Evolutionary conservation across 2,113 vertebrate genomes (phyloP), one percentile per base, ranked within the genome.

Genomic region (Microtus oregoni): DNA sequence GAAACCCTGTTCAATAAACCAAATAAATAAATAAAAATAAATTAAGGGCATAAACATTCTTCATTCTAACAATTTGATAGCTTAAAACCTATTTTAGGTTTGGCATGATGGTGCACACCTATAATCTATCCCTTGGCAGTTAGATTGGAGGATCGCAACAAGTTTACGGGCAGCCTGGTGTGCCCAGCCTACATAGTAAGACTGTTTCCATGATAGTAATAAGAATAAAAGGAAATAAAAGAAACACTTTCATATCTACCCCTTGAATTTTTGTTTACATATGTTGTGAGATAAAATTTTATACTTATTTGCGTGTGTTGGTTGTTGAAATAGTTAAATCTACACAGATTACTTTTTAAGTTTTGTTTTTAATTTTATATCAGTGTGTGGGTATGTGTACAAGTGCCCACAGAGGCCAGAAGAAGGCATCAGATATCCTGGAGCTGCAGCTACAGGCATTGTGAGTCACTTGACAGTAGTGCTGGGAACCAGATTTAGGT

Each of bases 261-360:
- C 89, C 0, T 93, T 86, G 35, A 79, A 86, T 90, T 90, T 94
- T 86, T 3, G 81, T 86, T 82, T 28, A n/a, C 79, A 7, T 79
- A 76, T 75, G 7, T 7, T 83, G 7, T 94, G 55, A 94, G 24
- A 52, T 63, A 92, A 90, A 89, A 3, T 63, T 94, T 61, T 92
- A 68, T 14, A 20, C 13, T 88, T 73, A 10, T 38, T 19, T 83
- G 1, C 11, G 75, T 19, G 61, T 67, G 20, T 90, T 28, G 4
- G 58, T 85, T 95, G 1, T 91, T 58, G 50, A 32, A 92, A 41
- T 44, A 94, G 38, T 90, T 95, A 70, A n/a, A 0, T 44, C 32
- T 86, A 9, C 1, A 10, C 8, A 94, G 73, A 83, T 90, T 91
- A 38, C 41, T 82, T 83, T 82, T 41, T 17, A 38, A 41, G 55